phyloP scores from a whole-genome alignment of 2,113 vertebrate genomes.

The Baryphthengus martii region DNA sequence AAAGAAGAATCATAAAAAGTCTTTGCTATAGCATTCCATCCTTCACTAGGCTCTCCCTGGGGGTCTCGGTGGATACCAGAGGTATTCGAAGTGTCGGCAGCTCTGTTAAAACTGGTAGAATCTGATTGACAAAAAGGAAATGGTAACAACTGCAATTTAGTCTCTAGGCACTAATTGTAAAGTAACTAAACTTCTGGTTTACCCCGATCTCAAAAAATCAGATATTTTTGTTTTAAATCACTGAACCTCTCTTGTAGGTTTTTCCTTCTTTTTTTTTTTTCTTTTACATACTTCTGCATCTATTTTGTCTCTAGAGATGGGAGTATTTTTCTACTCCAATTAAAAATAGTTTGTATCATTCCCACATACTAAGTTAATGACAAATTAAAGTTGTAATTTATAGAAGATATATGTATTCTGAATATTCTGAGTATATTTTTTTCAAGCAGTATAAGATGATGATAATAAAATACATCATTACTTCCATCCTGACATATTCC shows the following conservation, averaged over 20 bases:
- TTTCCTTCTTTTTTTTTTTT: conserved; percentile 9
- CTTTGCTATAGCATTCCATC: conserved; percentile 78
- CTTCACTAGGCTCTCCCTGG: conserved; percentile 70
- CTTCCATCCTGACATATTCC: neutral
- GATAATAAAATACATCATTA: neutral
- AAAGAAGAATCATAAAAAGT: conserved; percentile 78
- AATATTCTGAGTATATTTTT: neutral
- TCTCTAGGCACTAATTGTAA: conserved; percentile 65
- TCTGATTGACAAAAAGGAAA: conserved; percentile 80
- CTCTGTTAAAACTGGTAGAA: conserved; percentile 69
- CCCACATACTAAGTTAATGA: neutral
- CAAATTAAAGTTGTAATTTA: neutral
- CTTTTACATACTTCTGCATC: conserved; percentile 25
- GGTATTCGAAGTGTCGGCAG: conserved; percentile 72
- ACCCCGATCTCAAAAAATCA: conserved; percentile 35
- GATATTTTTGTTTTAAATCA: conserved; percentile 34
- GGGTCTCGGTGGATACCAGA: conserved; percentile 63
- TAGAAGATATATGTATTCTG: neutral
- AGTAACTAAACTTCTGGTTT: conserved; percentile 53
- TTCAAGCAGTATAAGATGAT: neutral
- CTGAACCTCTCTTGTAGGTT: conserved; percentile 19
- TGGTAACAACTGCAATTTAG: conserved; percentile 69
- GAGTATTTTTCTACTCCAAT: neutral
- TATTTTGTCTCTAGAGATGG: neutral
- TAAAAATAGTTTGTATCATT: neutral